These are phyloP conservation scores for Petrocephalus schoutedeni DNA, from an alignment of 2,797 vertebrate species.

Conservation along the genomic window DNA sequence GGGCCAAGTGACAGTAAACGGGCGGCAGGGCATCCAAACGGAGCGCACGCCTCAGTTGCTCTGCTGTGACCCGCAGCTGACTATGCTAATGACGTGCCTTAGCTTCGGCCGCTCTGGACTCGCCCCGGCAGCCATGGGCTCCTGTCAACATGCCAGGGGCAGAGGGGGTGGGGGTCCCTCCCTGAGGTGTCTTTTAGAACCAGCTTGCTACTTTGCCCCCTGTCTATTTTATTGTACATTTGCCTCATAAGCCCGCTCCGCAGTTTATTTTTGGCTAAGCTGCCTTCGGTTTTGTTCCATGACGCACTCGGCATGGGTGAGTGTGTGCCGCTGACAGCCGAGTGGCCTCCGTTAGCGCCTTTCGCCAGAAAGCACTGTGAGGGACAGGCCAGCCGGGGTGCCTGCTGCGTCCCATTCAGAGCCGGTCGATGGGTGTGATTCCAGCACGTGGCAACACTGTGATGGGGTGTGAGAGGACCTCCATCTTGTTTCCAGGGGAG, in stretches of 20 bases:
- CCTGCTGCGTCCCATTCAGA: not conserved
- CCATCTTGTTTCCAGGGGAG: constrained; percentile 2
- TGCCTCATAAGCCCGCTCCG: constrained; percentile 5
- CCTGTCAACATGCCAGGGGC: not conserved
- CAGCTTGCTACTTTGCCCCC: constrained; percentile 8
- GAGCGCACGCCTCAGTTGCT: not conserved
- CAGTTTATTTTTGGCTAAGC: not conserved
- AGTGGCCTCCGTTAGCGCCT: not conserved
- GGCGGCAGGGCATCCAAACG: not conserved
- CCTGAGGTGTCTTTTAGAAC: constrained; percentile 15
- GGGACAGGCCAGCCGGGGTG: not conserved
- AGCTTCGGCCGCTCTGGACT: not conserved
- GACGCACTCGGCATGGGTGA: not conserved
- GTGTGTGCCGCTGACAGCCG: not conserved
- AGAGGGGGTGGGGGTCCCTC: not conserved
- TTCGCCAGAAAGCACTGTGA: not conserved
- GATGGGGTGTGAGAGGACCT: not conserved
- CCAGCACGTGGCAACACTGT: not conserved
- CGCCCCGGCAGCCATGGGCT: not conserved
- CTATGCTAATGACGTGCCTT: not conserved
- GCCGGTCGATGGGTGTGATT: not conserved
- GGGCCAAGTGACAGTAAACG: not conserved
- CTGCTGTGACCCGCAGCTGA: not conserved
- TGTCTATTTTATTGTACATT: constrained; percentile 11
- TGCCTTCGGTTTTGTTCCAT: not conserved